Evolutionary conservation across 2,797 vertebrate species (phyloP).

Genomic region (Lates japonicus): DNA sequence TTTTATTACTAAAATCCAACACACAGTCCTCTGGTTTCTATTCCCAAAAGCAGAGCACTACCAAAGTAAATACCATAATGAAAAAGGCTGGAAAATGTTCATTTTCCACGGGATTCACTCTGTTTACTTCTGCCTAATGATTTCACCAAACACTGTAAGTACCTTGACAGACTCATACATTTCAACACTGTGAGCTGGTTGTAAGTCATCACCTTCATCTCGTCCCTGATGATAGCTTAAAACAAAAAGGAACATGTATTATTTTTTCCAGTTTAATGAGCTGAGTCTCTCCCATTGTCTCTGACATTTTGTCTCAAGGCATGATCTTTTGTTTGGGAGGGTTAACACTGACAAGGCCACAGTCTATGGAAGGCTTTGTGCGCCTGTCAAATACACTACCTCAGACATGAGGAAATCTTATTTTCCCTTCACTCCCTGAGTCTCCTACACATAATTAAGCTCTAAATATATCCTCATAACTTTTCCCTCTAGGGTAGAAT

Average conservation of each 20-base stretch:
- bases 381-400: conserved; percentile 27
- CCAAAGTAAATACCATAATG: conserved; percentile 44
- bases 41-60: conserved; percentile 24
- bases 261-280: conserved; percentile 5
- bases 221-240: not conserved
- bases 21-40: conserved; percentile 32
- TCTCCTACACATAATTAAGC: conserved; percentile 52
- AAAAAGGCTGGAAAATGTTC: conserved; percentile 48
- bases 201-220: conserved; percentile 15
- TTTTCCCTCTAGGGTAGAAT: conserved; percentile 36
- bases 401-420: conserved; percentile 54
- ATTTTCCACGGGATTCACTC: conserved; percentile 62
- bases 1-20: conserved; percentile 30
- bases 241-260: conserved; percentile 12
- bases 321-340: conserved; percentile 41
- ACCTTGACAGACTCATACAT: conserved; percentile 47
- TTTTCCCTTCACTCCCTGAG: conserved; percentile 45
- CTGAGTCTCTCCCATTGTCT: not conserved
- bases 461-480: conserved; percentile 56
- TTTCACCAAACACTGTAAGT: conserved; percentile 68
- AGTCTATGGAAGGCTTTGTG: conserved; percentile 3
- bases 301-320: conserved; percentile 22
- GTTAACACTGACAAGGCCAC: conserved; percentile 44
- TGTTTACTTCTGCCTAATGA: conserved; percentile 64
- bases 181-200: conserved; percentile 41